Percentiles rank a stretch among this genome's conserved stretches.
phyloP scores from a whole-genome alignment of 2,888 invertebrate species.

The Stenodema calcarata region DNA sequence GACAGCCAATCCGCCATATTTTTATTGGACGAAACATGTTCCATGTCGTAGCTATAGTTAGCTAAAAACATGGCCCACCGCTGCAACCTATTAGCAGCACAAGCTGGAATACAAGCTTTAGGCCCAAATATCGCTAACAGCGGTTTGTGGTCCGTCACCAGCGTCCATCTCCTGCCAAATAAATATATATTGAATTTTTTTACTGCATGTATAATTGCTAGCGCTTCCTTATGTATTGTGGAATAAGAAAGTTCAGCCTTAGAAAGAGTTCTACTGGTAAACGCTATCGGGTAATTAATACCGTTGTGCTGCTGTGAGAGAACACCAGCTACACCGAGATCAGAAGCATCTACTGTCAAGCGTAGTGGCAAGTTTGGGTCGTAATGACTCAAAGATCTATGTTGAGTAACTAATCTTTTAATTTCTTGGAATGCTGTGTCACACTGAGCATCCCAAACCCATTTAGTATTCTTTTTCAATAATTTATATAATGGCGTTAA shows the following conservation, averaged over 20 bases:
- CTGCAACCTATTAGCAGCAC: no score
- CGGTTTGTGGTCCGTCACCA: no score
- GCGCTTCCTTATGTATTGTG: not conserved
- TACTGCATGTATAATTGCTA: not conserved
- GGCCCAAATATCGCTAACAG: no score
- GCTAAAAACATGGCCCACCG: no score
- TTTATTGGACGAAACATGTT: no score
- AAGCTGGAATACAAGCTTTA: no score
- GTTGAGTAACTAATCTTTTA: not conserved
- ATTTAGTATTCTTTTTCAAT: not conserved
- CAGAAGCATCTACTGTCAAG: slow-evolving; percentile 16
- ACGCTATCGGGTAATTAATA: not conserved
- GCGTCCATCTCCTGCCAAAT: no score
- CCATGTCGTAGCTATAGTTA: no score
- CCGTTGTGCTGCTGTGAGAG: not conserved
- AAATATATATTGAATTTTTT: no score
- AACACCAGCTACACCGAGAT: not conserved
- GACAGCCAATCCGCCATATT: no score
- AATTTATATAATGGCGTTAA: slow-evolving; percentile 9
- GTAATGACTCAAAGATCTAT: slow-evolving; percentile 4
- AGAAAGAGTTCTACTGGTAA: not conserved
- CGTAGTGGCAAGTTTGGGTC: slow-evolving; percentile 31
- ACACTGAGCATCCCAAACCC: not conserved
- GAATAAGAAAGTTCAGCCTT: not conserved
- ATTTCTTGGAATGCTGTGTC: not conserved